phyloP scores from a whole-genome alignment of 2,113 vertebrate genomes.

The Albula glossodonta region DNA sequence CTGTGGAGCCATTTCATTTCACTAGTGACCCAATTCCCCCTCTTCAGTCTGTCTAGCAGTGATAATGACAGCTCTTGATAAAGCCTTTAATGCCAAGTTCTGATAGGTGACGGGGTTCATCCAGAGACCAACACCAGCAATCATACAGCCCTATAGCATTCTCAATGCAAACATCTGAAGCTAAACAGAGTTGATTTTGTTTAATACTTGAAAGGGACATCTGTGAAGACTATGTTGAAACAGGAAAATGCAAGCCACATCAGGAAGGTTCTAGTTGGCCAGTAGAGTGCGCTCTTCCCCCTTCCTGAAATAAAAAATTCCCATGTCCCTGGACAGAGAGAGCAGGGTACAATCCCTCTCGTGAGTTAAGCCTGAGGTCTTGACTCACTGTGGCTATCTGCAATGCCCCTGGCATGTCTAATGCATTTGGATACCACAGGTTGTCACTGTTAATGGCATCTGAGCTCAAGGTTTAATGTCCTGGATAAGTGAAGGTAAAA shows the following conservation, averaged over 20 bases:
- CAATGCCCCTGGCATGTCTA: background rate
- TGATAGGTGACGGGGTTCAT: background rate
- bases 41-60: slow-evolving; percentile 27
- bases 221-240: background rate
- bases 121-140: background rate
- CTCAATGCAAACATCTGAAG: background rate
- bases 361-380: background rate
- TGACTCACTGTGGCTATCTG: background rate
- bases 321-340: no score
- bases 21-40: background rate
- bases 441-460: background rate
- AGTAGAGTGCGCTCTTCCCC: background rate
- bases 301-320: no score
- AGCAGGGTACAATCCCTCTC: no score
- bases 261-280: no score
- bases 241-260: background rate
- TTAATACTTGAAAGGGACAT: no score
- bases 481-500: background rate
- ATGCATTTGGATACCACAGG: background rate
- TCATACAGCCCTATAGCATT: background rate
- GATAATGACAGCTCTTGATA: slow-evolving; percentile 47
- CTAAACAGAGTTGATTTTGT: background rate
- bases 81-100: slow-evolving; percentile 16
- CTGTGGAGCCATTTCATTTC: background rate
- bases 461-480: background rate